A percentile compares a stretch with the other conserved stretches of the same genome.
Conservation (phyloP, 2,797 vertebrate species). For the Denticeps clupeoides region DNA sequence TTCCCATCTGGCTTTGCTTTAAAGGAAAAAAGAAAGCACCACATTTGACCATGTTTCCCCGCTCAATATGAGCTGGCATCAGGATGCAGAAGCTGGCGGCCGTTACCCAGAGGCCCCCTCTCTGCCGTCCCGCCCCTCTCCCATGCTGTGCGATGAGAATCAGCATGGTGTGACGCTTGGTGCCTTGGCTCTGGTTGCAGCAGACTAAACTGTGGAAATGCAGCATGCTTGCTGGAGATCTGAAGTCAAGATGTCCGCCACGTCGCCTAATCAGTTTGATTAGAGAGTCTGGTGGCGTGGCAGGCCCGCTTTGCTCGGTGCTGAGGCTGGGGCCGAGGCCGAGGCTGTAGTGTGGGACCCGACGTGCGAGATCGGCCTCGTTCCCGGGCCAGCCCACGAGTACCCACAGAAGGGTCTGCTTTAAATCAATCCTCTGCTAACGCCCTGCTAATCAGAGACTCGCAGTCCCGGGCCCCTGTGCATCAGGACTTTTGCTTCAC, state of each 20-base stretch:
- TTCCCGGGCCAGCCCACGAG: background rate
- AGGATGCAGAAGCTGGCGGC: background rate
- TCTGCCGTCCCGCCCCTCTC: background rate
- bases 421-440: constrained; percentile 63
- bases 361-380: no score
- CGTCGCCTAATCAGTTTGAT: constrained; percentile 60
- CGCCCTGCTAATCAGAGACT: constrained; percentile 30
- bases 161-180: constrained; percentile 33
- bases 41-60: constrained; percentile 3
- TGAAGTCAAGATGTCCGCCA: constrained; percentile 51
- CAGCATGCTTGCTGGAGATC: constrained; percentile 45
- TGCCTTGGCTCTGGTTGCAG: constrained; percentile 38
- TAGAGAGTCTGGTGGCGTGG: constrained; percentile 53
- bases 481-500: constrained; percentile 30
- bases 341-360: no score
- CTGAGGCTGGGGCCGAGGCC: no score
- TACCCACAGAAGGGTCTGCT: constrained; percentile 39
- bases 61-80: constrained; percentile 11
- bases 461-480: constrained; percentile 29
- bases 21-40: constrained; percentile 3
- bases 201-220: constrained; percentile 49
- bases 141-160: constrained; percentile 28
- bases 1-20: background rate
- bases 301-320: constrained; percentile 25
- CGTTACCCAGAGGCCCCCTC: constrained; percentile 12